A percentile compares a stretch with the other conserved stretches of the same genome.
Conservation (phyloP, 2,888 invertebrate species). For the Phalera bucephala region DNA sequence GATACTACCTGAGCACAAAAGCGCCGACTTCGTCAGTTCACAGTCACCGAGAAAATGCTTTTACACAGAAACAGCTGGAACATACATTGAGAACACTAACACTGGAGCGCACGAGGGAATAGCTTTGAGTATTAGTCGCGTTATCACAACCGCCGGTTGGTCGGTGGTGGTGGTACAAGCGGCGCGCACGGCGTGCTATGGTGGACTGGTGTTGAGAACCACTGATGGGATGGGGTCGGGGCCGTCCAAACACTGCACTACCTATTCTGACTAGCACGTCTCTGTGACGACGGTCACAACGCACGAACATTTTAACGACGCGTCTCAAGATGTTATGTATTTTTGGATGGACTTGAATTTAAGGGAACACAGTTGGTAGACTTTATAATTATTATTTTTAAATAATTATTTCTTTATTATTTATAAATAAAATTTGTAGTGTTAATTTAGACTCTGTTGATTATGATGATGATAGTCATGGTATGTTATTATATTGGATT, state of each 20-base stretch:
- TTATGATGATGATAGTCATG: too few species aligned
- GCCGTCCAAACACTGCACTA: slow-evolving; percentile 59
- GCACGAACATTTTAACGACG: slow-evolving; percentile 30
- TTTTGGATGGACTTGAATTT: neutral
- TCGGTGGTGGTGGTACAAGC: slow-evolving; percentile 34
- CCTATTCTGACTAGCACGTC: slow-evolving; percentile 48
- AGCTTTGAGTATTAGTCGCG: slow-evolving; percentile 11
- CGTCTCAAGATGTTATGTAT: slow-evolving; percentile 14
- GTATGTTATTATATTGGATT: too few species aligned
- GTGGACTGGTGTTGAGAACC: slow-evolving; percentile 55
- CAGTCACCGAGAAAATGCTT: slow-evolving; percentile 27
- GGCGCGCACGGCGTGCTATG: slow-evolving; percentile 67
- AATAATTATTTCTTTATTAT: too few species aligned
- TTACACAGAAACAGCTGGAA: slow-evolving; percentile 9
- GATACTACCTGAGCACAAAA: slow-evolving; percentile 31
- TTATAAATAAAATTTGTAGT: too few species aligned
- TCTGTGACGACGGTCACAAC: slow-evolving; percentile 26
- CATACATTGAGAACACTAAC: slow-evolving; percentile 11
- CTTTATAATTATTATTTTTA: too few species aligned
- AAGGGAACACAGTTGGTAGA: too few species aligned
- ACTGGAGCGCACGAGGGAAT: slow-evolving; percentile 5
- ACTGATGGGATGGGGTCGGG: slow-evolving; percentile 69
- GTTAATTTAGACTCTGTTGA: too few species aligned
- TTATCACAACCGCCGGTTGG: slow-evolving; percentile 18
- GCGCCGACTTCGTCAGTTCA: slow-evolving; percentile 23